Evolutionary conservation across 2,113 vertebrate genomes (phyloP).

Genomic region (Chrysochloris asiatica): DNA sequence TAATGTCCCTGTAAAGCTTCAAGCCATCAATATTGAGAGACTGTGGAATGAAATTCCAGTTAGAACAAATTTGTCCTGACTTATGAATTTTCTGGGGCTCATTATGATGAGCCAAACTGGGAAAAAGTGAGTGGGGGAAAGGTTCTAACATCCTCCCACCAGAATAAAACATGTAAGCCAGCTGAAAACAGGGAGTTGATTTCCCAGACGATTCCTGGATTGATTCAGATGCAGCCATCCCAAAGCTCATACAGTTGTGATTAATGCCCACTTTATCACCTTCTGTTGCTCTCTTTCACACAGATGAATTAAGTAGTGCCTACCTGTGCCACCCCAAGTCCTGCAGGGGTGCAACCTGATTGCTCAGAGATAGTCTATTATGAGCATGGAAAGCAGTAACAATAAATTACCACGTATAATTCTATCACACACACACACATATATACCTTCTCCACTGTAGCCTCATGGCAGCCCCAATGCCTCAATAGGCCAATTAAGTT

Average conservation of each 20-base stretch:
- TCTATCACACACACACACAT: neutral
- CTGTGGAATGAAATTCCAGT: slow-evolving; percentile 53
- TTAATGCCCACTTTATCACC: slow-evolving; percentile 59
- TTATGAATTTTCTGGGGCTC: slow-evolving; percentile 58
- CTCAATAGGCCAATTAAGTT: slow-evolving; percentile 35
- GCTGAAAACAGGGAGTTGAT: slow-evolving; percentile 70
- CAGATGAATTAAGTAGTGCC: slow-evolving; percentile 68
- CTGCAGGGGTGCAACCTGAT: slow-evolving; percentile 41
- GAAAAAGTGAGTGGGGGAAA: slow-evolving; percentile 28
- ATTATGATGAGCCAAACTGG: slow-evolving; percentile 57
- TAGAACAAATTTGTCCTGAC: slow-evolving; percentile 45
- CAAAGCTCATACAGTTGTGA: slow-evolving; percentile 59
- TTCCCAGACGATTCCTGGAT: slow-evolving; percentile 60
- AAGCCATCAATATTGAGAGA: slow-evolving; percentile 9
- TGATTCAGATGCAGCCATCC: slow-evolving; percentile 64
- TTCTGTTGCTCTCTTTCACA: slow-evolving; percentile 51
- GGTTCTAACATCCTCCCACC: slow-evolving; percentile 32
- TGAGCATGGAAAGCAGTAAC: slow-evolving; percentile 18
- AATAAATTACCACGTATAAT: slow-evolving; percentile 43
- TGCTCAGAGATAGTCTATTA: slow-evolving; percentile 58
- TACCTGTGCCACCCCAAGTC: slow-evolving; percentile 46
- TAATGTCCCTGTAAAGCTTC: neutral
- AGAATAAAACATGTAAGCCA: slow-evolving; percentile 35
- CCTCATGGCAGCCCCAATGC: neutral
- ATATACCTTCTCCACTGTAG: neutral